Conservation (phyloP, 2,113 vertebrate genomes). For the Equus quagga region DNA sequence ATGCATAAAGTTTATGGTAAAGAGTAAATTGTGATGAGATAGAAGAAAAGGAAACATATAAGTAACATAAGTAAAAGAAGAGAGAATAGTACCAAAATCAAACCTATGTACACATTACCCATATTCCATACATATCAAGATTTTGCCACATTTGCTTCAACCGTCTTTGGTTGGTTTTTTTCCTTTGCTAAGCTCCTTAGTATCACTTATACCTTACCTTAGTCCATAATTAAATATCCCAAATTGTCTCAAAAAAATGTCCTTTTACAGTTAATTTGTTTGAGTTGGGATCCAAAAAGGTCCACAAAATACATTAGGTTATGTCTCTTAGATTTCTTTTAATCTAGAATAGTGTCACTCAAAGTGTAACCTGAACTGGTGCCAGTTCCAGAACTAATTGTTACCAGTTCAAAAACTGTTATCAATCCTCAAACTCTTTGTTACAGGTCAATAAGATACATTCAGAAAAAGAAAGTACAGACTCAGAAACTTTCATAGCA, state of each 20-base stretch:
- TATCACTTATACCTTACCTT: not conserved
- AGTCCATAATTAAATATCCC: constrained; percentile 30
- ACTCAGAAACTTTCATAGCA: not conserved
- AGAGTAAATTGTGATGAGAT: not conserved
- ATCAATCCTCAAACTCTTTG: not conserved
- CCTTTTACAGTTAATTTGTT: not conserved
- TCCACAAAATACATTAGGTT: not conserved
- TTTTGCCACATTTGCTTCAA: not conserved
- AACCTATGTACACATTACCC: not conserved
- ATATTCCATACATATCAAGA: not conserved
- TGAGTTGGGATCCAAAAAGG: not conserved
- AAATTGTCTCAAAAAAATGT: not conserved
- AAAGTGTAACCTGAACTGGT: not conserved
- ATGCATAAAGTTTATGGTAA: not conserved
- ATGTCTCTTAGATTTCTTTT: constrained; percentile 1
- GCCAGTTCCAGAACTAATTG: not conserved
- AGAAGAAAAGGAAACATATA: constrained; percentile 3
- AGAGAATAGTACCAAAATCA: constrained; percentile 1
- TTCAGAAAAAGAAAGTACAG: not conserved
- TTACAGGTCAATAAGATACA: not conserved
- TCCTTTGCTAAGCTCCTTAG: not conserved
- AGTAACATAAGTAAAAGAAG: not conserved
- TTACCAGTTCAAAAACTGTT: not conserved
- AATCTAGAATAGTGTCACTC: not conserved
- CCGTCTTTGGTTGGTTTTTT: not conserved